Conservation (phyloP, 2,888 invertebrate species). For the Lasioglossum leucozonium region DNA sequence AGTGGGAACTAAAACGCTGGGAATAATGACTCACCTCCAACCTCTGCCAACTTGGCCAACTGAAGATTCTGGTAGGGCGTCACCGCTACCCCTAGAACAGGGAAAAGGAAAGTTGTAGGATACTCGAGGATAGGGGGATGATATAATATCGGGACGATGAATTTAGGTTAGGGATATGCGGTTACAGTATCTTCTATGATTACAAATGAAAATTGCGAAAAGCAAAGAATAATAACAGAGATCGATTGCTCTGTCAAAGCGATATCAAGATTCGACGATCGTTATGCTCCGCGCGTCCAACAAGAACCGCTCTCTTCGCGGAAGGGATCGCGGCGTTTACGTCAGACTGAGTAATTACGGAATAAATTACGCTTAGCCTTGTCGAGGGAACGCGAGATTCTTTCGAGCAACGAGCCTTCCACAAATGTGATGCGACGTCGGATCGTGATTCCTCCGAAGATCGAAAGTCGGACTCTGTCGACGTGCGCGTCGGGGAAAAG, state of each 20-base stretch:
- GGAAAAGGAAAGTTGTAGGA: constrained; percentile 78
- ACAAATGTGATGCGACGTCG: neutral
- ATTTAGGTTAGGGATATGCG: neutral
- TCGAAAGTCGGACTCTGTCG: constrained; percentile 11
- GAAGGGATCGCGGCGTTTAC: neutral
- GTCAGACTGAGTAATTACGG: constrained; percentile 18
- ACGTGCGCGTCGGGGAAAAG: constrained; percentile 26
- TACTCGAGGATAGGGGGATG: constrained; percentile 69
- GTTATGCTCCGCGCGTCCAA: neutral
- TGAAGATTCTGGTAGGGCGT: constrained; percentile 85
- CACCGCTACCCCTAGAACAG: constrained; percentile 85
- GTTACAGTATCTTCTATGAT: neutral
- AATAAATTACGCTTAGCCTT: constrained; percentile 7
- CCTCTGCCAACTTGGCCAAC: constrained; percentile 85
- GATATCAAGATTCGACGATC: constrained; percentile 17
- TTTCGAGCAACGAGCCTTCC: neutral
- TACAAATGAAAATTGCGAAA: neutral
- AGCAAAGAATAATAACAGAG: neutral
- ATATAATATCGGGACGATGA: constrained; percentile 21
- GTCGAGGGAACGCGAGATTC: neutral
- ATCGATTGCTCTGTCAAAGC: neutral
- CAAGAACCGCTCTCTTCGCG: neutral
- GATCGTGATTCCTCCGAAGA: neutral
- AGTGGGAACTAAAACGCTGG: constrained; percentile 30
- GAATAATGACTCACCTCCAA: constrained; percentile 86